Percentiles rank a stretch among this genome's conserved stretches.
These are phyloP conservation scores for Eretmochelys imbricata DNA, from an alignment of 2,113 vertebrate species.

Conservation along the genomic window DNA sequence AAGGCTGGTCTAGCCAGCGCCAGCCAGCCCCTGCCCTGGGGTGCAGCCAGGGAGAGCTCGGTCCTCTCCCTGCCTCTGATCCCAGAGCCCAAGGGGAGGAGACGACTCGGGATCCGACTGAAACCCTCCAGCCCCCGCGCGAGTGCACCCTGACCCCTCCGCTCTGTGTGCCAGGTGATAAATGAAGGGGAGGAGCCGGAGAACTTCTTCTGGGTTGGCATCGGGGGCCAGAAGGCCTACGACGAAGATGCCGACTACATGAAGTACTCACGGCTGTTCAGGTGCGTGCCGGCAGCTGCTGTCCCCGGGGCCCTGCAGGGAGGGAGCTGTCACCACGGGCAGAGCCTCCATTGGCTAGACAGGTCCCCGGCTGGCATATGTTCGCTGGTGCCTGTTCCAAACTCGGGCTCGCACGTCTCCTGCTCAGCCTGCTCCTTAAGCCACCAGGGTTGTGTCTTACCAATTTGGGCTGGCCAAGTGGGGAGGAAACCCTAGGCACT, in stretches of 20 bases:
- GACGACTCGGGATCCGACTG: accelerated
- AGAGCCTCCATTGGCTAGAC: neutral
- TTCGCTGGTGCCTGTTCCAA: accelerated
- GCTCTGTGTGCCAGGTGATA: conserved; percentile 84
- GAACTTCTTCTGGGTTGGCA: conserved; percentile 99
- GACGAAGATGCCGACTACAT: conserved; percentile 96
- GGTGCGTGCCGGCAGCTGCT: conserved; percentile 73
- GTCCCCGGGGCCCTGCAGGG: neutral
- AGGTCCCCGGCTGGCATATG: accelerated
- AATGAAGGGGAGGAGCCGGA: conserved; percentile 97
- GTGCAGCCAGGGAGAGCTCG: neutral
- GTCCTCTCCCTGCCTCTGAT: neutral
- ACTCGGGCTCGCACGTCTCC: neutral
- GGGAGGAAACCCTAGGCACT: neutral
- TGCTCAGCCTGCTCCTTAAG: neutral
- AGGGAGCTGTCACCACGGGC: accelerated
- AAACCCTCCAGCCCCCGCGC: neutral
- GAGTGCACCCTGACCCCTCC: neutral
- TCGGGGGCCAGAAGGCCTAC: conserved; percentile 92
- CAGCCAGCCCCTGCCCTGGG: too few species aligned
- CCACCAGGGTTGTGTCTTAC: too few species aligned
- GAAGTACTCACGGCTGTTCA: conserved; percentile 95
- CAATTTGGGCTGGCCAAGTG: too few species aligned
- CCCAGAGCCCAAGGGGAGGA: neutral
- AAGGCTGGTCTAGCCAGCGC: too few species aligned